Evolutionary conservation across 30 jellyfish, hydroid and myxozoan genomes (phyloP).

Genomic region (Chironex yamaguchii): DNA sequence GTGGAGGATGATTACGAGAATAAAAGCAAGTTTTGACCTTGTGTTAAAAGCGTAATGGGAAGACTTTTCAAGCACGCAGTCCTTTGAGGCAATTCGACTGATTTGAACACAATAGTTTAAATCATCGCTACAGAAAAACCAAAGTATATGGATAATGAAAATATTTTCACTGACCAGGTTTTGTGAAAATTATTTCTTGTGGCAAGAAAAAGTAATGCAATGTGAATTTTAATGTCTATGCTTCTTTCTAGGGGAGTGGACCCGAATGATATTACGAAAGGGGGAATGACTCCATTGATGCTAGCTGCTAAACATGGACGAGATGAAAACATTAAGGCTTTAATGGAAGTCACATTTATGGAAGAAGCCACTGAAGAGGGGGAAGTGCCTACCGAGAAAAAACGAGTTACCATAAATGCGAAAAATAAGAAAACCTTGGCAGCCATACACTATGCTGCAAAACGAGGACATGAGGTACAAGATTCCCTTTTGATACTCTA

Average conservation of each 20-base stretch:
- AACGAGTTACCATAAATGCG: conserved; percentile 53
- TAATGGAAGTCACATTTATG: conserved; percentile 3
- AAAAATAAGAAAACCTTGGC: conserved; percentile 53
- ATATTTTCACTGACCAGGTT: too few species aligned
- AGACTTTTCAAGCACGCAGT: too few species aligned
- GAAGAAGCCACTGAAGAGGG: conserved; percentile 39
- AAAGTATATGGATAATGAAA: too few species aligned
- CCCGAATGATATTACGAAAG: conserved; percentile 52
- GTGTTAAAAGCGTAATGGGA: too few species aligned
- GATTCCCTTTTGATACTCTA: neutral
- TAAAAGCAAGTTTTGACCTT: too few species aligned
- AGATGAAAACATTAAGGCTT: conserved; percentile 52
- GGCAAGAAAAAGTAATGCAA: too few species aligned
- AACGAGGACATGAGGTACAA: conserved; percentile 71
- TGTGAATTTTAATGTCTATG: too few species aligned
- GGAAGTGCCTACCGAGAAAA: conserved; percentile 7
- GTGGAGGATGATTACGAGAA: too few species aligned
- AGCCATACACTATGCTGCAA: conserved; percentile 84
- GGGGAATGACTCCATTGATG: conserved; percentile 75
- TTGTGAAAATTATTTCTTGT: too few species aligned
- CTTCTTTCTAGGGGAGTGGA: conserved; percentile 70
- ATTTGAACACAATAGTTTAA: too few species aligned
- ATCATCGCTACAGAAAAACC: too few species aligned
- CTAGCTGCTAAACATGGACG: conserved; percentile 83
- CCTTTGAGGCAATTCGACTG: too few species aligned